Conservation (phyloP, 2,888 invertebrate species). For the Teleogryllus oceanicus region DNA sequence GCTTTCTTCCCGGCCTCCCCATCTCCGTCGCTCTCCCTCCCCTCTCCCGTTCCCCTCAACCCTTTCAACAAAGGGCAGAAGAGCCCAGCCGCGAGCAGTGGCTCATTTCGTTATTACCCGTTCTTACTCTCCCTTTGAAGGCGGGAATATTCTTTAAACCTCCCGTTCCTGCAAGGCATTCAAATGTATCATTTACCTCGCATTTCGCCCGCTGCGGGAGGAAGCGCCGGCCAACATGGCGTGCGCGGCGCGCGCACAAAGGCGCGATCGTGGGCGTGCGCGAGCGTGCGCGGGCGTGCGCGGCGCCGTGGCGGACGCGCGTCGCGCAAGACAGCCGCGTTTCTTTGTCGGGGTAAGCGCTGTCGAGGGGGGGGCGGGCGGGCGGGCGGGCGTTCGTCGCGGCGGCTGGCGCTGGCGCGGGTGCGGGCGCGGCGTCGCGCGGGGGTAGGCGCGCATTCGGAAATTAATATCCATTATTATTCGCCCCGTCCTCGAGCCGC, state of each 20-base stretch:
- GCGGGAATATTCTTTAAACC: constrained; percentile 2
- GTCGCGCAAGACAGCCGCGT: not conserved
- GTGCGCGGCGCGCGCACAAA: not conserved
- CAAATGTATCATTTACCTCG: constrained; percentile 5
- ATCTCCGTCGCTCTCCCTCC: not conserved
- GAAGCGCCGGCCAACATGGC: not conserved
- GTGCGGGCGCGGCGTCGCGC: too few species aligned
- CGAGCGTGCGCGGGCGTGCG: not conserved
- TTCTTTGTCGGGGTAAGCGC: not conserved
- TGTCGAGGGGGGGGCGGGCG: not conserved
- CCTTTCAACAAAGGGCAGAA: not conserved
- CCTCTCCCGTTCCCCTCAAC: not conserved
- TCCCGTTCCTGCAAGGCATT: constrained; percentile 9
- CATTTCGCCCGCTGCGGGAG: not conserved
- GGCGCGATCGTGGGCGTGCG: not conserved
- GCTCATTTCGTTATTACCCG: constrained; percentile 1
- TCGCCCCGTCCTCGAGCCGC: too few species aligned
- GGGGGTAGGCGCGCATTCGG: too few species aligned
- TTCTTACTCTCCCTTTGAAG: constrained; percentile 18
- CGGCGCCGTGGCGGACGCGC: not conserved
- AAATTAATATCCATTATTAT: too few species aligned
- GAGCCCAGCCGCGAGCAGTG: not conserved
- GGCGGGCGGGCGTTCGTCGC: not conserved
- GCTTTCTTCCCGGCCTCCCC: not conserved
- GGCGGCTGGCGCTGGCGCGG: not conserved